Base-by-base conservation (phyloP, 2,888 invertebrate species). In the Morpho achilles region DNA sequence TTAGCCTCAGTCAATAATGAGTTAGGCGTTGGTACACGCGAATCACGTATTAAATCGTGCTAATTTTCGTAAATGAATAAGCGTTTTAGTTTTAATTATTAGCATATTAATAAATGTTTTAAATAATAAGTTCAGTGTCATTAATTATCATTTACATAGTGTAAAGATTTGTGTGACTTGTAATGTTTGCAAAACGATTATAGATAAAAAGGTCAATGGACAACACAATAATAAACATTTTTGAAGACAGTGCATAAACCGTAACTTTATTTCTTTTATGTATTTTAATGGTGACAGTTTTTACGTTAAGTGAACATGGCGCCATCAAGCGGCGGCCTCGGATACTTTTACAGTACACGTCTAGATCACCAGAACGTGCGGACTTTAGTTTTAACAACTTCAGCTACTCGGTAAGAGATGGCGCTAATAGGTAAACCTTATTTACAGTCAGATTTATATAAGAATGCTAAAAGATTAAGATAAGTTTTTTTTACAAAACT, bases 261-360 rank as follows among this genome's bases (percentile, higher is more conserved):
- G 40, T 48, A 60, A 50, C 52, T 53, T 56, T 68, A 70, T 70
- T 61, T 68, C 66, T 79, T 86, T 78, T 77, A 88, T 88, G 88
- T 78, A 75, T 79, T 80, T 84, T 78, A 76, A 94, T 94, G 94
- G 94, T 94, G 89, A 93, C 94, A 86, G 93, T 94, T 86, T 92
- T 94, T 78, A 86, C 93, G 63, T 84, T 93, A 72, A 91, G 90
- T 78, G 92, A 92, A 46, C 82, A 91, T 88, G 91, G 89, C 90
- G 85, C 90, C 93, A 80, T 87, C 87, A 88, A 88, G 88, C 90
- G 90, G 85, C 87, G 87, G 80, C 92, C 92, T 52, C 86, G 89
- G 58, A 91, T 91, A 84, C 75, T 91, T 68, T 71, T 91, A 67
- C 87, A 82, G 62, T 88, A 80, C 66, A 74, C 80, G 66, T 81